Evolutionary conservation across 2,113 vertebrate species (phyloP).

Genomic region (Hirundichthys speculiger): DNA sequence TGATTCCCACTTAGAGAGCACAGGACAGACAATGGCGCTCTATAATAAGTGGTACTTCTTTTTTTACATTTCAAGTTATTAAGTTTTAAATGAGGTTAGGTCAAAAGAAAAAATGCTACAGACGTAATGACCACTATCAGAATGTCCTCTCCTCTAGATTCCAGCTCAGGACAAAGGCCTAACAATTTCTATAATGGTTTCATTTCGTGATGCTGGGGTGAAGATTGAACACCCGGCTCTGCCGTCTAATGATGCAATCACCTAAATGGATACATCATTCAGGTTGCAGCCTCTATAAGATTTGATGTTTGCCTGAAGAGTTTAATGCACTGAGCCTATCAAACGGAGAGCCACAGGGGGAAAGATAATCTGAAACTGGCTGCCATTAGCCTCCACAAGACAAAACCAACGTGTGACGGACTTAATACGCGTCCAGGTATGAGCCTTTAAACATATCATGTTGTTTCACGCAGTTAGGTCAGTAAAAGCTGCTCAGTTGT

Average conservation of each 20-base stretch:
- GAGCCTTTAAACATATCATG: too few relatives aligned
- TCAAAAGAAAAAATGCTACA: constrained; percentile 19
- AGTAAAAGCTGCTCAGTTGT: too few relatives aligned
- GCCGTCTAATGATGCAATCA: constrained; percentile 44
- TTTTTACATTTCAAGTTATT: constrained; percentile 27
- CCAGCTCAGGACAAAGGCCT: not conserved
- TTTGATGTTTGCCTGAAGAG: constrained; percentile 15
- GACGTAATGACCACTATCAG: constrained; percentile 2
- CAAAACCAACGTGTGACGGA: too few relatives aligned
- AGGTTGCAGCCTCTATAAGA: not conserved
- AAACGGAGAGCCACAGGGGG: too few relatives aligned
- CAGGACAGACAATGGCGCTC: not conserved
- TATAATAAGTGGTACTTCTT: constrained; percentile 26
- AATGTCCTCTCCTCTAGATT: too few relatives aligned
- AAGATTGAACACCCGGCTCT: constrained; percentile 29
- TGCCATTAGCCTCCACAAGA: too few relatives aligned
- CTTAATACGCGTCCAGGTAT: too few relatives aligned
- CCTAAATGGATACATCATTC: constrained; percentile 38
- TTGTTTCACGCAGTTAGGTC: too few relatives aligned
- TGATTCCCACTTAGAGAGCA: constrained; percentile 1
- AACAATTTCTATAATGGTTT: constrained; percentile 37
- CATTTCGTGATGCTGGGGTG: constrained; percentile 16
- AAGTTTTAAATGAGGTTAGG: constrained; percentile 41
- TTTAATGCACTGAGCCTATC: too few relatives aligned
- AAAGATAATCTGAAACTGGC: too few relatives aligned